phyloP scores from a whole-genome alignment of 2,888 invertebrate genomes.

The Myathropa florea region DNA sequence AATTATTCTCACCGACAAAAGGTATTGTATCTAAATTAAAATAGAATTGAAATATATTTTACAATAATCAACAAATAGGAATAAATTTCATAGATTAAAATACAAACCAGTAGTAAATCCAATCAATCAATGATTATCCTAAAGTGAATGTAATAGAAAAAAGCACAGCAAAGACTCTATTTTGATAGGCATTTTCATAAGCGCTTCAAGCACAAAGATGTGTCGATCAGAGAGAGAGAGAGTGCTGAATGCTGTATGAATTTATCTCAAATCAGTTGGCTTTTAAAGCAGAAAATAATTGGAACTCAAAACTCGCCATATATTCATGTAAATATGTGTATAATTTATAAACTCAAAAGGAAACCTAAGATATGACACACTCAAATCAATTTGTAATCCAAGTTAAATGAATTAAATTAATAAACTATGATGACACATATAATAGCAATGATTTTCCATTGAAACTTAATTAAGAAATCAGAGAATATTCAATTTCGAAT shows the following conservation, averaged over 20 bases:
- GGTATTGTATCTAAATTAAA: slow-evolving; percentile 14
- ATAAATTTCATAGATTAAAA: neutral
- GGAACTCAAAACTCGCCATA: slow-evolving; percentile 70
- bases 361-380: neutral
- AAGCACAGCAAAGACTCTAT: no score
- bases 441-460: slow-evolving; percentile 57
- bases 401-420: neutral
- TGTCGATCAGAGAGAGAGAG: neutral
- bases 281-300: slow-evolving; percentile 56
- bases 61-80: neutral
- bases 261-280: slow-evolving; percentile 38
- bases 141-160: neutral
- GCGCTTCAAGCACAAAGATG: neutral
- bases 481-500: slow-evolving; percentile 38
- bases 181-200: no score
- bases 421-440: slow-evolving; percentile 28
- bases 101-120: neutral
- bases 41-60: slow-evolving; percentile 25
- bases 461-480: slow-evolving; percentile 40
- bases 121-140: neutral
- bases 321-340: slow-evolving; percentile 67
- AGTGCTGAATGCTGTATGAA: neutral
- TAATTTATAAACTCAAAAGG: slow-evolving; percentile 48
- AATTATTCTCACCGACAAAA: slow-evolving; percentile 5
- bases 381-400: slow-evolving; percentile 1